Conservation (phyloP, 1,140 invertebrate species). For the Hormaphis cornu region DNA sequence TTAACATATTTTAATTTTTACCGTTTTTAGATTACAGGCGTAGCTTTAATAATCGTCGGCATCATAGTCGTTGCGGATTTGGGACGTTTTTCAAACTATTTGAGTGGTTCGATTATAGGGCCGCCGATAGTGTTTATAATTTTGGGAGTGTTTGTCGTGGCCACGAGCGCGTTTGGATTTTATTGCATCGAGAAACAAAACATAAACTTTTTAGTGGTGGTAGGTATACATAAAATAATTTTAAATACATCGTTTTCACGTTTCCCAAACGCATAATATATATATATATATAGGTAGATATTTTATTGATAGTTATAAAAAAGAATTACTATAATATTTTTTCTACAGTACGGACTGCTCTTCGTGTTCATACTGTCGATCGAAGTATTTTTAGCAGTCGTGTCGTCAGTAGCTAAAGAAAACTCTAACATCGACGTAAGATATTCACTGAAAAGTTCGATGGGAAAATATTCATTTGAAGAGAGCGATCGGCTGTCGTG, state of each 20-base stretch:
- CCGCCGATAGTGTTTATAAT: slow-evolving; percentile 12
- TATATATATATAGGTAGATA: too few relatives aligned
- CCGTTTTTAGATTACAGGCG: slow-evolving; percentile 10
- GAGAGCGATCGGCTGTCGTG: slow-evolving; percentile 17
- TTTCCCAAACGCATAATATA: too few relatives aligned
- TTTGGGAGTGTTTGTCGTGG: slow-evolving; percentile 1
- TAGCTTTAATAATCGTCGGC: slow-evolving; percentile 11
- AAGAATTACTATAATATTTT: not conserved
- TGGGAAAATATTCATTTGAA: slow-evolving; percentile 17
- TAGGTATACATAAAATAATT: slow-evolving; percentile 2
- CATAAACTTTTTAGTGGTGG: slow-evolving; percentile 3
- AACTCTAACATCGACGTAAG: slow-evolving; percentile 17
- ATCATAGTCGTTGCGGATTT: slow-evolving; percentile 18
- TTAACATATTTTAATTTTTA: not conserved
- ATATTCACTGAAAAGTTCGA: slow-evolving; percentile 7
- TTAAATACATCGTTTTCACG: not conserved
- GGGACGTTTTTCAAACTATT: slow-evolving; percentile 24
- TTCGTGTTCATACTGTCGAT: not conserved
- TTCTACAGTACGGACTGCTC: not conserved
- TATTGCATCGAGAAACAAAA: slow-evolving; percentile 12
- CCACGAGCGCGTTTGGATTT: slow-evolving; percentile 1
- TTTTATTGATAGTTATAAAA: not conserved
- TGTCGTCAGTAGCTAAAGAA: slow-evolving; percentile 2
- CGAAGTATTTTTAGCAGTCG: slow-evolving; percentile 1
- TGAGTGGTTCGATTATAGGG: not conserved